These are phyloP conservation scores for Notarius lentiginosus DNA, from an alignment of 2,113 vertebrate genomes.

Conservation along the genomic window DNA sequence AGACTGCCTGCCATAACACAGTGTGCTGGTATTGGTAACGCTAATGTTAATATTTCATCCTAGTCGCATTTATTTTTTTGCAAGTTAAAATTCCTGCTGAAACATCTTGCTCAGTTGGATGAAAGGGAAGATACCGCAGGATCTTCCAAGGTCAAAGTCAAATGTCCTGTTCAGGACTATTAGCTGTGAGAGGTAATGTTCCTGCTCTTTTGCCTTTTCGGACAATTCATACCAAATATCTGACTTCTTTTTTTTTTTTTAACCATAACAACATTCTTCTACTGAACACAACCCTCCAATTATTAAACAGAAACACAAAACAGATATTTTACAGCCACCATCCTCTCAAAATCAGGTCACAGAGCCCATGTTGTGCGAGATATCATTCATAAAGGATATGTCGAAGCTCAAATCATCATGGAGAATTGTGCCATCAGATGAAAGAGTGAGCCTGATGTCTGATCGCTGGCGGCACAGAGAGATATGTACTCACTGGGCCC, in stretches of 20 bases:
- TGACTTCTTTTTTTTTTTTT: neutral
- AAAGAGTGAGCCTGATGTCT: slow-evolving; percentile 23
- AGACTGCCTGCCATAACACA: slow-evolving; percentile 12
- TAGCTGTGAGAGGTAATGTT: neutral
- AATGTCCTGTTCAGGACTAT: neutral
- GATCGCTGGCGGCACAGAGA: neutral
- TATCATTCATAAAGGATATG: neutral
- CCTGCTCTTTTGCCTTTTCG: slow-evolving; percentile 2
- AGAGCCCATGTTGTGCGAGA: neutral
- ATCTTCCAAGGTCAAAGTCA: neutral
- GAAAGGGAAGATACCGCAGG: neutral
- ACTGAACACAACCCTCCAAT: neutral
- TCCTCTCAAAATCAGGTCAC: slow-evolving; percentile 27
- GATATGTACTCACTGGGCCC: slow-evolving; percentile 24
- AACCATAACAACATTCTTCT: neutral
- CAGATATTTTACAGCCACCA: neutral
- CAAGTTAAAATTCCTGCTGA: neutral
- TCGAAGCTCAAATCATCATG: slow-evolving; percentile 26
- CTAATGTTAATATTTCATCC: neutral
- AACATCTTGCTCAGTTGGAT: neutral
- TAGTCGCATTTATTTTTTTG: neutral
- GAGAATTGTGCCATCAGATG: slow-evolving; percentile 33
- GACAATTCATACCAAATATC: neutral
- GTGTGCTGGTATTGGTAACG: neutral
- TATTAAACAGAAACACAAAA: neutral